Percentiles rank a stretch among this genome's conserved stretches.
Conservation (phyloP, 2,113 vertebrate genomes). For the Felis chaus region DNA sequence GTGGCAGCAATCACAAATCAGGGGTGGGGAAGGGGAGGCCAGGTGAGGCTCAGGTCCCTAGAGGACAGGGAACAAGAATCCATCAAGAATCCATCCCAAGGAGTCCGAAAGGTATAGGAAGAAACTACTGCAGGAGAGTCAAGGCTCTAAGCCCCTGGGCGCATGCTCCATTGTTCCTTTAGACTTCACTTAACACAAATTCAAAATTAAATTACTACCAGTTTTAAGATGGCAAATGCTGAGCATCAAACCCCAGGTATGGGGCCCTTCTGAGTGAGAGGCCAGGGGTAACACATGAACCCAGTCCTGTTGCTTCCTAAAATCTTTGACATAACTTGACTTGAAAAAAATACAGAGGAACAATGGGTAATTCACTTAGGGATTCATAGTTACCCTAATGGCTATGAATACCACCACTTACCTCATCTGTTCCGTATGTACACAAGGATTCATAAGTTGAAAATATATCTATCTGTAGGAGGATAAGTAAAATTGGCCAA, state of each 20-base stretch:
- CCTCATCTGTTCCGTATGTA: neutral
- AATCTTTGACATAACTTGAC: neutral
- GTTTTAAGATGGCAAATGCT: neutral
- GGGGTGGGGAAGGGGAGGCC: neutral
- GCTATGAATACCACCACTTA: neutral
- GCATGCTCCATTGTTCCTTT: neutral
- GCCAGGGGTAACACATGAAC: neutral
- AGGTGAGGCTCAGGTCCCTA: neutral
- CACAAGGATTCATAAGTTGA: neutral
- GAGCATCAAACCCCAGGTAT: neutral
- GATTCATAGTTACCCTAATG: neutral
- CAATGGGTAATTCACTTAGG: neutral
- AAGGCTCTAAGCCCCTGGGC: neutral
- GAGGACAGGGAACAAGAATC: neutral
- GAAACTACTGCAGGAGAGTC: neutral
- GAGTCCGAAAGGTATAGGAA: neutral
- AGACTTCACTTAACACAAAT: constrained; percentile 1
- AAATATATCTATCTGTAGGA: neutral
- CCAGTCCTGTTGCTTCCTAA: neutral
- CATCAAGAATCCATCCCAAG: neutral
- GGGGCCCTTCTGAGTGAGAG: neutral
- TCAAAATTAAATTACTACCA: neutral
- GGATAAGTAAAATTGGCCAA: neutral
- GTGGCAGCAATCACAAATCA: neutral
- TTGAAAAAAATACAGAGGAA: constrained; percentile 11